Conservation (phyloP, 1,140 invertebrate genomes). For the Kradibia gibbosae region DNA sequence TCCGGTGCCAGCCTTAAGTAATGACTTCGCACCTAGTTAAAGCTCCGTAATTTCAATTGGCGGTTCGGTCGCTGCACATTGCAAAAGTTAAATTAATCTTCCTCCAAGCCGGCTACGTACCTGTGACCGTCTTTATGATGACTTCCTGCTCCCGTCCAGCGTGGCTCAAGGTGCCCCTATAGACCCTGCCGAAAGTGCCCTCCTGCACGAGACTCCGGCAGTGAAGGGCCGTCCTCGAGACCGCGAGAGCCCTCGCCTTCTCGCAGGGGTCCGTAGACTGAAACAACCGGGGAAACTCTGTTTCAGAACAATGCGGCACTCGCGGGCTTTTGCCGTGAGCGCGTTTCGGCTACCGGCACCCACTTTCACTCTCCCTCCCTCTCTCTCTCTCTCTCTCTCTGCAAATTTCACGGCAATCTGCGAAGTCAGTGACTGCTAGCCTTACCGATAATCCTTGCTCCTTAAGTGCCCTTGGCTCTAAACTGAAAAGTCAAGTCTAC, state of each 20-base stretch:
- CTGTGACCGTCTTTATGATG: conserved; percentile 88
- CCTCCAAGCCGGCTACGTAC: conserved; percentile 68
- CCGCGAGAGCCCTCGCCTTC: conserved; percentile 78
- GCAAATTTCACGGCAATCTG: not conserved
- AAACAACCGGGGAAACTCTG: conserved; percentile 53
- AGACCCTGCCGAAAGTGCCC: conserved; percentile 88
- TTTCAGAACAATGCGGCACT: not conserved
- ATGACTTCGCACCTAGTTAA: conserved; percentile 37
- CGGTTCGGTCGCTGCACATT: not conserved
- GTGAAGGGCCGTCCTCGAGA: conserved; percentile 77
- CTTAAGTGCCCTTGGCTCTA: too few relatives aligned
- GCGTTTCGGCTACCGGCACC: too few relatives aligned
- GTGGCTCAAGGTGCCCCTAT: conserved; percentile 80
- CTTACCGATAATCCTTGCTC: too few relatives aligned
- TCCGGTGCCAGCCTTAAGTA: too few relatives aligned
- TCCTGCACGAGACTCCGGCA: conserved; percentile 79
- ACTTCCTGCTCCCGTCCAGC: conserved; percentile 82
- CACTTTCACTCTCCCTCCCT: too few relatives aligned
- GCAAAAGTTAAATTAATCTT: conserved; percentile 45
- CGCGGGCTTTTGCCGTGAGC: not conserved
- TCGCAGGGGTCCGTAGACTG: conserved; percentile 76
- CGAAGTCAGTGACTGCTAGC: not conserved
- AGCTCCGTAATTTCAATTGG: not conserved
- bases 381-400: not conserved
- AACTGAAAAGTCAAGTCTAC: too few relatives aligned